Base-by-base conservation (phyloP, 1,140 invertebrate species). In the Propsilocerus akamusi region DNA sequence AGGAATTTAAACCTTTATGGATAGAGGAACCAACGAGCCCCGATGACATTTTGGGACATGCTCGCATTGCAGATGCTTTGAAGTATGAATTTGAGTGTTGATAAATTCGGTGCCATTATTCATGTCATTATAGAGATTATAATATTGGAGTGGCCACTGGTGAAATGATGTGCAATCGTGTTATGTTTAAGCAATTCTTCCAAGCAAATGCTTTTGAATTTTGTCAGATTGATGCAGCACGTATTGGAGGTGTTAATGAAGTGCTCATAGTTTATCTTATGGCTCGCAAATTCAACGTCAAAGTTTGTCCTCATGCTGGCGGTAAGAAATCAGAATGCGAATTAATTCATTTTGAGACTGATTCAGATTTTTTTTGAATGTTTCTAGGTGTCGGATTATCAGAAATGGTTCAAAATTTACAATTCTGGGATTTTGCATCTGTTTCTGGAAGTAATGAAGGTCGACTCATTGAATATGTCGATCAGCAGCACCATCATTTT, bases 21-120 rank as follows among this genome's bases (percentile, higher is more conserved):
- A 93, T 95, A 54, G 90, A 95, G 67, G 91, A 95, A 59, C 91
- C 91, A 5, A 95, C 90, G 0, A 87, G 83, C 7, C 89, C 90
- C 3, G 90, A 95, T 65, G 91, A 95, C 62, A 68, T 92, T 7
- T 64, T 90, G 4, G 90, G 89, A 5, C 88, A 94, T 68, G 77
- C 77, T 4, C 68, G 68, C 24, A 91, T 94, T 51, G 68, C 73
- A 0, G 61, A 73, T 51, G 72, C 69, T 56, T 72, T 71, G 61
- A 76, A 66, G 81, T 81, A 63, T 58, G 54, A 49, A 47, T 26
- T 51, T 26, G 8, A n/a, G n/a, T 24, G 5, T 11, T 26, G 17
- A 26, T 52, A 25, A 23, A 5, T n/a, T 51, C 20, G 20, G 6
- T 34, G 24, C 14, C 24, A 28, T 52, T 8, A 47, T 49, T 49